Evolutionary conservation across 2,888 invertebrate genomes (phyloP), one percentile per base, ranked within the genome.

Genomic region (Cosmia trapezina): DNA sequence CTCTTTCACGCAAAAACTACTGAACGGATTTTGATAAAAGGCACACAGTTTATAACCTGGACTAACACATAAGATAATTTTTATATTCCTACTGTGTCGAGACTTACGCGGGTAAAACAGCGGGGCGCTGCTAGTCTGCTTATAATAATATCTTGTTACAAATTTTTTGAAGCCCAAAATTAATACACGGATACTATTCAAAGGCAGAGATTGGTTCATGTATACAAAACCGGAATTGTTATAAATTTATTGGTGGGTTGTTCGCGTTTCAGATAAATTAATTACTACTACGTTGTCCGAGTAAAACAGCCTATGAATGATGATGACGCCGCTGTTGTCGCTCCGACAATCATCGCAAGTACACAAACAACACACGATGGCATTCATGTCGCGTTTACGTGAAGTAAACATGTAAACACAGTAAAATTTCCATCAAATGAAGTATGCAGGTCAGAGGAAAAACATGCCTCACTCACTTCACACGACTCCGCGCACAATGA

Each of bases 401-500:
- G 64, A 71, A 78, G 70, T 60, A 78, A 72, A 73, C 60, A 83
- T 49, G 60, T 37, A 49, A 64, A 64, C 54, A 49, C 56, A 62
- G 60, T 54, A 54, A 59, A 67, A 81, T 70, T 70, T 81, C 61
- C 51, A 68, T 68, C 47, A 61, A 47, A 74, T 81, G 53, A 79
- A 80, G 60, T 73, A 70, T 79, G 70, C 61, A 83, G 19, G 60
- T 49, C 22, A 70, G 49, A 70, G 28, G 57, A 78, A 73, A 69
- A 64, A 62, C 64, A 73, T 70, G 65, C 60, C n/a, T 83, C 56
- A 70, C 49, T 71, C 47, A 78, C 60, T 45, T 68, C 49, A 75
- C 63, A 76, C 28, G n/a, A 56, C 63, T 72, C 59, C 49, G 14
- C 60, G 53, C 45, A 71, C 64, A 77, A 65, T 71, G 54, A 62